Conservation (phyloP, 2,888 invertebrate species). For the Deilephila elpenor region DNA sequence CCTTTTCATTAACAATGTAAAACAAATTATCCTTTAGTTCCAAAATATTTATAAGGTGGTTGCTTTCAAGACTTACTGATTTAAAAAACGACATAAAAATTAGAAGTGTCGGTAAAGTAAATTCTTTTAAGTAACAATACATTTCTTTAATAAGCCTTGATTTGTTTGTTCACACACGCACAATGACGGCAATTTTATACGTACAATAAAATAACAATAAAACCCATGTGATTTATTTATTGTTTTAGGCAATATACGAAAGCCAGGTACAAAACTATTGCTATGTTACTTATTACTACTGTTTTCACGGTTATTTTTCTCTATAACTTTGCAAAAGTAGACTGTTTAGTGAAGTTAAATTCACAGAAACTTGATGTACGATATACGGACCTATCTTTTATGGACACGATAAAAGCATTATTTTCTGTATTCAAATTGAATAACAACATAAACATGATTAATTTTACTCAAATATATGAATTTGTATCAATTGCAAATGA, state of each 20-base stretch:
- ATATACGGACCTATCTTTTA: conserved; percentile 50
- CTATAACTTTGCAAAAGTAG: not conserved
- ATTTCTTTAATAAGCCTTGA: not conserved
- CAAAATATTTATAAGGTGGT: conserved; percentile 34
- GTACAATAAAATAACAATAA: conserved; percentile 6
- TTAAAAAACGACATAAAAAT: conserved; percentile 28
- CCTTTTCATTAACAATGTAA: conserved; percentile 40
- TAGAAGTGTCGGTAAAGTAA: not conserved
- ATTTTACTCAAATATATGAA: conserved; percentile 56
- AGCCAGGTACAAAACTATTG: not conserved
- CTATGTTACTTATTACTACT: conserved; percentile 6
- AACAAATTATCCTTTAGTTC: conserved; percentile 43
- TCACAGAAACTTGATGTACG: conserved; percentile 37
- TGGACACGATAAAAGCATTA: conserved; percentile 57
- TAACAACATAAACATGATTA: conserved; percentile 44
- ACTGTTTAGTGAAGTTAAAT: conserved; percentile 16
- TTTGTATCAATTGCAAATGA: conserved; percentile 58
- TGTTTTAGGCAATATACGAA: not conserved
- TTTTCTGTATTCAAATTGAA: conserved; percentile 55
- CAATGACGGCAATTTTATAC: not conserved
- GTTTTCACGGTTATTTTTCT: conserved; percentile 3
- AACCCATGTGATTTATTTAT: not conserved
- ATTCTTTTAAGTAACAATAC: not conserved
- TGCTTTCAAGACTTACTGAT: conserved; percentile 36
- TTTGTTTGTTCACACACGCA: not conserved